These are phyloP conservation scores for Lontra canadensis DNA, from an alignment of 2,113 vertebrate species.

Conservation along the genomic window DNA sequence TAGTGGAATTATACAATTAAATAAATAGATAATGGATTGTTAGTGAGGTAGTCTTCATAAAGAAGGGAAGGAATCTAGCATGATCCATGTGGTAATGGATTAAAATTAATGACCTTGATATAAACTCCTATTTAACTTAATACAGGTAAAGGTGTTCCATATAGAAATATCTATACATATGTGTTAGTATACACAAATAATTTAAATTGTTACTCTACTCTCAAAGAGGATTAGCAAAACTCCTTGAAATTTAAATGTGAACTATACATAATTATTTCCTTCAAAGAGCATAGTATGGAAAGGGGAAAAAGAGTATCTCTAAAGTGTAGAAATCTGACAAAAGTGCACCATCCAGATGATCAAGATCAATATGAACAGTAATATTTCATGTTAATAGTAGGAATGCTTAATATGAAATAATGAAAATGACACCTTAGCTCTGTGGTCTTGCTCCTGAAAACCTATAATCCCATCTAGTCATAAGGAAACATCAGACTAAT, in stretches of 20 bases:
- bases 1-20: background rate
- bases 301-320: background rate
- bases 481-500: background rate
- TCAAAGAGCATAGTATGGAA: background rate
- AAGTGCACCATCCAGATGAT: background rate
- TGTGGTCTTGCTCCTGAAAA: background rate
- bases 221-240: background rate
- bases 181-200: background rate
- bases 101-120: background rate
- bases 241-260: background rate
- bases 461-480: background rate
- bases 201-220: background rate
- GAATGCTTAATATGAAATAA: background rate
- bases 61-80: background rate
- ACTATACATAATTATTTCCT: background rate
- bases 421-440: background rate
- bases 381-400: background rate
- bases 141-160: background rate
- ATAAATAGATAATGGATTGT: background rate
- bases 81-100: background rate
- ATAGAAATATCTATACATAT: background rate
- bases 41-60: background rate
- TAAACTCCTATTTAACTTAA: background rate
- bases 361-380: background rate
- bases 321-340: background rate